Percentiles rank a stretch among this genome's conserved stretches.
Evolutionary conservation across 2,797 vertebrate species (phyloP).

Genomic region (Tolypeutes matacus): DNA sequence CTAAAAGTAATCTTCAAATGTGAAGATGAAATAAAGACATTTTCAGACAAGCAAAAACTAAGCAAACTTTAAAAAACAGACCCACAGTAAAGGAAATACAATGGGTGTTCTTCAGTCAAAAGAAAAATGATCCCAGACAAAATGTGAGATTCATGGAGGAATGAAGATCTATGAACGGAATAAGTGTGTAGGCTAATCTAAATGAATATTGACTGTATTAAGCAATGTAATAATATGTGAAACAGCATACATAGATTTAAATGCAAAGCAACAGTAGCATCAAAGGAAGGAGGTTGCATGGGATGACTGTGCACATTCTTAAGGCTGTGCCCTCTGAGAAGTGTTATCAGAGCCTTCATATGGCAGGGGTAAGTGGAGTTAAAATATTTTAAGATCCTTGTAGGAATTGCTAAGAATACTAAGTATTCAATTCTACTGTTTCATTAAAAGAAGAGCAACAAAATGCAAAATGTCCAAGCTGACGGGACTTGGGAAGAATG

Average conservation of each 20-base stretch:
- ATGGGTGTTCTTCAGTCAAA: background rate
- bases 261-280: background rate
- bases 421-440: background rate
- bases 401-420: background rate
- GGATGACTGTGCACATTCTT: too few relatives aligned
- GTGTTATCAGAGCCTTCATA: too few relatives aligned
- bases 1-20: background rate
- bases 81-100: background rate
- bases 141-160: background rate
- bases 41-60: background rate
- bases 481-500: background rate
- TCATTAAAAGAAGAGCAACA: background rate
- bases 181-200: background rate
- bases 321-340: too few relatives aligned
- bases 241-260: background rate
- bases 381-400: background rate
- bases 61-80: background rate
- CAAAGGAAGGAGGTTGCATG: background rate
- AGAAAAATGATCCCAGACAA: background rate
- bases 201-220: too few relatives aligned
- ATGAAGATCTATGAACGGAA: background rate
- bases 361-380: background rate
- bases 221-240: background rate
- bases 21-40: too few relatives aligned
- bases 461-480: background rate